phyloP scores from a whole-genome alignment of 2,888 invertebrate species.

The Folsomia manolachei region DNA sequence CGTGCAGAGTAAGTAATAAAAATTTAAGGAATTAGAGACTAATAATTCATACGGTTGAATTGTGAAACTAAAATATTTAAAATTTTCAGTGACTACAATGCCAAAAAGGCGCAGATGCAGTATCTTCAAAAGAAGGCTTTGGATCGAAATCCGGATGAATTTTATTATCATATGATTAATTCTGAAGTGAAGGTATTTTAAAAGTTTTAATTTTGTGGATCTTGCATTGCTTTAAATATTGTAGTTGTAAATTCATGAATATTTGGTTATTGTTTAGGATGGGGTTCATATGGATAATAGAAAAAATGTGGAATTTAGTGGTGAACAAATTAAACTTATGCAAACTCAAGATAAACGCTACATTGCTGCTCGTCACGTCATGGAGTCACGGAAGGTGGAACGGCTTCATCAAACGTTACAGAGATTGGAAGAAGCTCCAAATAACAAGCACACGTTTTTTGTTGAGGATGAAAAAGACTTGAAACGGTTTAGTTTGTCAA shows the following conservation, averaged over 20 bases:
- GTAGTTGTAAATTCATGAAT: neutral
- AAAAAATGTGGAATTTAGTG: conserved; percentile 70
- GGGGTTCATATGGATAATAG: conserved; percentile 62
- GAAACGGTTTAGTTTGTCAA: conserved; percentile 66
- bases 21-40: conserved; percentile 4
- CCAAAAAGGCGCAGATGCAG: conserved; percentile 78
- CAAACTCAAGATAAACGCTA: conserved; percentile 89
- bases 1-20: conserved; percentile 61
- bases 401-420: conserved; percentile 75
- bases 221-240: neutral
- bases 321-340: conserved; percentile 83
- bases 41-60: neutral
- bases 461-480: conserved; percentile 65
- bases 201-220: neutral
- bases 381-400: conserved; percentile 75
- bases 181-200: conserved; percentile 63
- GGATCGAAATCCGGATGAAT: conserved; percentile 96
- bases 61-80: neutral
- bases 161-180: conserved; percentile 95
- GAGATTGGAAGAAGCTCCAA: conserved; percentile 69
- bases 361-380: conserved; percentile 76
- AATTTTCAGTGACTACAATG: conserved; percentile 65
- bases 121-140: conserved; percentile 76
- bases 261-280: too few relatives aligned
- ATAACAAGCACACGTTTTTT: conserved; percentile 78